A percentile compares a stretch with the other conserved stretches of the same genome.
These are phyloP conservation scores for Dynastes maya DNA, from an alignment of 2,888 invertebrate genomes.

Conservation along the genomic window DNA sequence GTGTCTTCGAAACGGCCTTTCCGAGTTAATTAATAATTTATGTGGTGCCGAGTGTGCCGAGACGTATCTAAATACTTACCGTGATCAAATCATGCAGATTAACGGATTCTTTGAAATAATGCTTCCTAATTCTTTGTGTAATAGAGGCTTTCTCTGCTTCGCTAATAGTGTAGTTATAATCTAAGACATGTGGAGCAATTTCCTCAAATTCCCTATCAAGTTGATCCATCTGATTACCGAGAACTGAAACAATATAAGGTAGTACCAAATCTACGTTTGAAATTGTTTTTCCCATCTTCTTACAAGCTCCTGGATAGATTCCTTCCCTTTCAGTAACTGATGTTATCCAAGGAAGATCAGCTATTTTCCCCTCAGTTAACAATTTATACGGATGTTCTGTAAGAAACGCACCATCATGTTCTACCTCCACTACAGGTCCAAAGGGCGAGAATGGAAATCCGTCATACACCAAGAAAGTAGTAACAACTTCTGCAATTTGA, in stretches of 20 bases:
- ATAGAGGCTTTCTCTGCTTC: slow-evolving; percentile 62
- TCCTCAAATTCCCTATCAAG: slow-evolving; percentile 75
- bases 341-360: slow-evolving; percentile 78
- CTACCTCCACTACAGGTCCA: slow-evolving; percentile 77
- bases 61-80: slow-evolving; percentile 44
- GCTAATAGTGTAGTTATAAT: slow-evolving; percentile 75
- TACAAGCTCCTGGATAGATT: slow-evolving; percentile 79
- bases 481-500: slow-evolving; percentile 72
- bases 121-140: slow-evolving; percentile 73
- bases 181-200: slow-evolving; percentile 76
- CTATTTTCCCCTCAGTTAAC: slow-evolving; percentile 73
- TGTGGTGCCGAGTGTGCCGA: too few relatives aligned
- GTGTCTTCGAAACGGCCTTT: too few relatives aligned
- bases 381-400: slow-evolving; percentile 76
- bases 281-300: slow-evolving; percentile 2
- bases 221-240: slow-evolving; percentile 60
- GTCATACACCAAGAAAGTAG: slow-evolving; percentile 26
- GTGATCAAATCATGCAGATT: slow-evolving; percentile 54
- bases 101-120: slow-evolving; percentile 74
- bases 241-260: slow-evolving; percentile 52
- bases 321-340: slow-evolving; percentile 81
- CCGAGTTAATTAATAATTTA: too few relatives aligned
- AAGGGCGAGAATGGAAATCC: slow-evolving; percentile 77
- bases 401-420: slow-evolving; percentile 71
- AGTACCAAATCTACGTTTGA: background rate